Conservation (phyloP, 2,888 invertebrate genomes). For the Adela reaumurella region DNA sequence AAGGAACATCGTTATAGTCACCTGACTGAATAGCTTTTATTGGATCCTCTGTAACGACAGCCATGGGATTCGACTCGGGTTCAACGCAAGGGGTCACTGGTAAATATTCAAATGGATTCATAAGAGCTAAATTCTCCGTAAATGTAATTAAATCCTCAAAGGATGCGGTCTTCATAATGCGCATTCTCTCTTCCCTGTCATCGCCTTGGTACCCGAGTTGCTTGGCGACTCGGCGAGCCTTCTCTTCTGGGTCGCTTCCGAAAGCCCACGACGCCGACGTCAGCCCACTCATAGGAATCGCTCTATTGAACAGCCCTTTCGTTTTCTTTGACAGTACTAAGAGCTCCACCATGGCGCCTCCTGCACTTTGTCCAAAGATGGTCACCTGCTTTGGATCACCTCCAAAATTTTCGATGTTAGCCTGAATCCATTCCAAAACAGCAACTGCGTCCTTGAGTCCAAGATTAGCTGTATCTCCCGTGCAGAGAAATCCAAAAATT, state of each 20-base stretch:
- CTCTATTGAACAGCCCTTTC: conserved; percentile 8
- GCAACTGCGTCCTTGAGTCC: conserved; percentile 11
- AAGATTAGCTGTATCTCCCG: conserved; percentile 10
- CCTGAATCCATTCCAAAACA: conserved; percentile 10
- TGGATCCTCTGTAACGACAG: conserved; percentile 11
- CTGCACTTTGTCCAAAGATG: conserved; percentile 10
- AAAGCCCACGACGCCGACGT: conserved; percentile 7
- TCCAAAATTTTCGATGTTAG: conserved; percentile 9
- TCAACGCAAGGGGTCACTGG: conserved; percentile 8
- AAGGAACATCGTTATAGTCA: conserved; percentile 8
- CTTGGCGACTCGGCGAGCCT: conserved; percentile 23
- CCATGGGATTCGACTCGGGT: conserved; percentile 4
- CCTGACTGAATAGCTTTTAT: conserved; percentile 8
- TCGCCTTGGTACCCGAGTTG: conserved; percentile 28
- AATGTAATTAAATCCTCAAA: conserved; percentile 4
- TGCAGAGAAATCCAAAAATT: conserved; percentile 14
- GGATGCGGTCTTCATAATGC: conserved; percentile 1
- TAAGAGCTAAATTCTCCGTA: conserved; percentile 4
- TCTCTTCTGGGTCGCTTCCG: conserved; percentile 7
- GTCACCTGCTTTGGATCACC: conserved; percentile 11
- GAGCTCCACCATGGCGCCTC: conserved; percentile 8
- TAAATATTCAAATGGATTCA: conserved; percentile 3
- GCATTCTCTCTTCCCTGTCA: conserved; percentile 3
- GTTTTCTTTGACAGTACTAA: conserved; percentile 8
- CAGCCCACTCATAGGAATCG: conserved; percentile 10